phyloP scores from a whole-genome alignment of 1,140 invertebrate species.

The Thaumetopoea pityocampa region DNA sequence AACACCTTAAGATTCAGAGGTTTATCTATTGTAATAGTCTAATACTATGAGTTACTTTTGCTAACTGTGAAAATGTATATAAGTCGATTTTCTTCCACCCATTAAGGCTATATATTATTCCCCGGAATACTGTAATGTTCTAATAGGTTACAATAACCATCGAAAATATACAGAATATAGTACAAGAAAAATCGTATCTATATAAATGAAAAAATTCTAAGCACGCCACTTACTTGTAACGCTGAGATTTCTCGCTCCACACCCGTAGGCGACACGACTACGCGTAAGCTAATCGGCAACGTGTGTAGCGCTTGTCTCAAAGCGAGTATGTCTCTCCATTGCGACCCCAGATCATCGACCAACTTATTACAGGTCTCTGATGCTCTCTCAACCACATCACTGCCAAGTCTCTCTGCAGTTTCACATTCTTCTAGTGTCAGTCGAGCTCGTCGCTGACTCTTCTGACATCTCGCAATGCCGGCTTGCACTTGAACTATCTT shows the following conservation, averaged over 20 bases:
- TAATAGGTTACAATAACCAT: no score
- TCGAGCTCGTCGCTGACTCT: conserved; percentile 80
- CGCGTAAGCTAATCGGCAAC: conserved; percentile 81
- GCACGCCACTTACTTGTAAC: conserved; percentile 58
- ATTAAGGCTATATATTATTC: no score
- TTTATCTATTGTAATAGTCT: no score
- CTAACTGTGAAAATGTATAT: no score
- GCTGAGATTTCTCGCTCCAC: conserved; percentile 85
- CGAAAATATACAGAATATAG: no score
- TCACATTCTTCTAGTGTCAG: conserved; percentile 83
- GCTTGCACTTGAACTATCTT: conserved; percentile 82
- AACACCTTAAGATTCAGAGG: no score
- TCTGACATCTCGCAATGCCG: conserved; percentile 80
- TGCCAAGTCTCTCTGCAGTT: conserved; percentile 80
- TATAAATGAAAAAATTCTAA: no score
- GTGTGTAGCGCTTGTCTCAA: conserved; percentile 85
- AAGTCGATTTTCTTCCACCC: no score
- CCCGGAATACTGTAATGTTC: no score
- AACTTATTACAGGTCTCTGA: conserved; percentile 81
- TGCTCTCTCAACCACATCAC: conserved; percentile 82
- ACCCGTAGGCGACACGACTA: conserved; percentile 84
- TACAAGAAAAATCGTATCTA: no score
- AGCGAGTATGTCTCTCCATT: conserved; percentile 86
- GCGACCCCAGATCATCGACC: conserved; percentile 78
- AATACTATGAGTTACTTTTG: no score